Base-by-base conservation (phyloP, 2,797 vertebrate genomes). In the Pitangus sulphuratus region DNA sequence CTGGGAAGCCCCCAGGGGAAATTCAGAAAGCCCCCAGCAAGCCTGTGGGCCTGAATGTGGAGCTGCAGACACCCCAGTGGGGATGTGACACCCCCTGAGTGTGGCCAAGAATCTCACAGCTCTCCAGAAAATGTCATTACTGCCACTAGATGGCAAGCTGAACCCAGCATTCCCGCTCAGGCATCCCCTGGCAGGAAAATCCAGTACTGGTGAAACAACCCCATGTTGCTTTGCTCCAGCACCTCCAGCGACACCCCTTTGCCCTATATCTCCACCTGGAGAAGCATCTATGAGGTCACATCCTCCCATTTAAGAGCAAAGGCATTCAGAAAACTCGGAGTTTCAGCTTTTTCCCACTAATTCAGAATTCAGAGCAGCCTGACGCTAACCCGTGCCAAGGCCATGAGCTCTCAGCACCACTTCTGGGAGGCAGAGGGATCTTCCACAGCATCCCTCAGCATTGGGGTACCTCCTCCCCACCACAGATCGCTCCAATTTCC, bases 71-170 rank as follows among this genome's bases (percentile, higher is more conserved):
- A 1, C 6, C 11, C 5, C 25, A 31, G 40, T 7, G n/a, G 8
- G 20, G 10, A 15, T 48, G 5, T 1, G 8, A 48, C 31, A 45
- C 31, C 11, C 5, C 13, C 28, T 3, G 0, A 19, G 45, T 1
- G 1, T 0, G 1, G 54, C 50, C 6, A 2, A 1, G 39, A 84
- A 39, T 19, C 15, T 53, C 76, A 17, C 0, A 0, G 62, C 11
- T 21, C 54, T 54, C 44, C 0, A 0, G 51, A 33, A 69, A 69
- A 61, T 28, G 77, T 57, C 19, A 11, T 9, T 42, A 33, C 14
- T 61, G 66, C 95, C 96, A 90, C 96, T 97, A 97, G 96, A 88
- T 94, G 96, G 96, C 96, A 96, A 96, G 48, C 92, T 78, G 62
- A 95, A 84, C 64, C 48, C 86, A 71, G 72, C 39, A 51, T 68